Conservation (phyloP, 2,113 vertebrate genomes). For the Halichoeres trimaculatus region DNA sequence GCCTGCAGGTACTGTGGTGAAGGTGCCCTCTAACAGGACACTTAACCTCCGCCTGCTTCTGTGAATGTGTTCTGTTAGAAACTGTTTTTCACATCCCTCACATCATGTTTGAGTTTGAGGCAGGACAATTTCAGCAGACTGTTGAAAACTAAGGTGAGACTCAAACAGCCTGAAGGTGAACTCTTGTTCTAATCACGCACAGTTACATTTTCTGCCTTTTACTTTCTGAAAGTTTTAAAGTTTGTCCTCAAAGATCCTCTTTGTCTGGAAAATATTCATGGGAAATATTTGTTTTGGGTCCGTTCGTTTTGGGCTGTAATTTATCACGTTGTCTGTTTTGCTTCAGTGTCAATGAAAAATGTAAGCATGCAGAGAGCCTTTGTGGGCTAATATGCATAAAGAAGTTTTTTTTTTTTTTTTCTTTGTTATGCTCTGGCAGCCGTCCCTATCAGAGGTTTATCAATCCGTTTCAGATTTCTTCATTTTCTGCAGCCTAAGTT, state of each 20-base stretch:
- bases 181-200: constrained; percentile 2
- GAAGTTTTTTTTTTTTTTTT: constrained; percentile 1
- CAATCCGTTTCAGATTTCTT: constrained; percentile 24
- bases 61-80: constrained; percentile 10
- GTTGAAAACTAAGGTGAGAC: constrained; percentile 8
- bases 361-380: neutral
- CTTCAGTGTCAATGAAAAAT: constrained; percentile 23
- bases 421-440: constrained; percentile 6
- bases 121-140: neutral
- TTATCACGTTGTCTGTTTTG: constrained; percentile 6
- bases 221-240: neutral
- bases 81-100: constrained; percentile 18
- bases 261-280: constrained; percentile 3
- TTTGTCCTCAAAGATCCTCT: neutral
- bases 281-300: neutral
- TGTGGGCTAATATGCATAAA: neutral
- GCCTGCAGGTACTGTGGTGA: neutral
- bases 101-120: neutral
- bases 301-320: neutral
- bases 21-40: constrained; percentile 37
- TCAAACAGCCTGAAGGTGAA: constrained; percentile 22
- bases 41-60: constrained; percentile 25
- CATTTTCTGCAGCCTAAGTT: constrained; percentile 16
- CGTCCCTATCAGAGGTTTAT: constrained; percentile 15
- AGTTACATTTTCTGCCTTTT: too few relatives aligned